Percentiles rank a stretch among this genome's conserved stretches.
Conservation (phyloP, 2,797 vertebrate genomes). For the Carcharodon carcharias region DNA sequence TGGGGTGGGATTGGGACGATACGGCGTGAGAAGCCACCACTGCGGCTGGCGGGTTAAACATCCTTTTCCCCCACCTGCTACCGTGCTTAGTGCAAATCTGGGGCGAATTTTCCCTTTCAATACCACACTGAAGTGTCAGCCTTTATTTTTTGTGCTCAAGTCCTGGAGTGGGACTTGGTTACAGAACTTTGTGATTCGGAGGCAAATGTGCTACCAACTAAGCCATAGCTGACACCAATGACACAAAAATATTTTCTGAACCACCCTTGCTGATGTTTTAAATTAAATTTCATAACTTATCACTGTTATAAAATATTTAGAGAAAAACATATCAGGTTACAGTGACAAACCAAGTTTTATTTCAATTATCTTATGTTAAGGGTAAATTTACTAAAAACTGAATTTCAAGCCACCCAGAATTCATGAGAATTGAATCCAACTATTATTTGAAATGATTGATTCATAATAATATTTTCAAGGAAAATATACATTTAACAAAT, state of each 20-base stretch:
- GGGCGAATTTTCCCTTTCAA: too few species aligned
- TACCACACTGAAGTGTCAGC: too few species aligned
- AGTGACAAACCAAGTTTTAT: neutral
- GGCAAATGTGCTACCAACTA: neutral
- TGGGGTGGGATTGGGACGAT: too few species aligned
- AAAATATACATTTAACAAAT: neutral
- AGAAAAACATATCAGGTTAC: neutral
- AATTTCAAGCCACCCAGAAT: neutral
- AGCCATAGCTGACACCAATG: neutral
- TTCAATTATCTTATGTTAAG: neutral
- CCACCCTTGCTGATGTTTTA: neutral
- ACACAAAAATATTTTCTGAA: neutral
- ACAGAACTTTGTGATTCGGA: neutral
- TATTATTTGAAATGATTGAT: conserved; percentile 1
- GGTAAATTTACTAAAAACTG: neutral
- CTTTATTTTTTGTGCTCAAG: neutral
- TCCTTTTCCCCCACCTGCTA: too few species aligned
- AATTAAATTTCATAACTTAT: neutral
- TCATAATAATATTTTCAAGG: neutral
- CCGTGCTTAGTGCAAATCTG: too few species aligned
- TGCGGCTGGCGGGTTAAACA: too few species aligned
- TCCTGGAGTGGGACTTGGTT: neutral
- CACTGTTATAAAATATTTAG: neutral
- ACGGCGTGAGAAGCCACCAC: too few species aligned
- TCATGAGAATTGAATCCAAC: neutral